Evolutionary conservation across 2,113 vertebrate genomes (phyloP).

Genomic region (Colossoma macropomum): DNA sequence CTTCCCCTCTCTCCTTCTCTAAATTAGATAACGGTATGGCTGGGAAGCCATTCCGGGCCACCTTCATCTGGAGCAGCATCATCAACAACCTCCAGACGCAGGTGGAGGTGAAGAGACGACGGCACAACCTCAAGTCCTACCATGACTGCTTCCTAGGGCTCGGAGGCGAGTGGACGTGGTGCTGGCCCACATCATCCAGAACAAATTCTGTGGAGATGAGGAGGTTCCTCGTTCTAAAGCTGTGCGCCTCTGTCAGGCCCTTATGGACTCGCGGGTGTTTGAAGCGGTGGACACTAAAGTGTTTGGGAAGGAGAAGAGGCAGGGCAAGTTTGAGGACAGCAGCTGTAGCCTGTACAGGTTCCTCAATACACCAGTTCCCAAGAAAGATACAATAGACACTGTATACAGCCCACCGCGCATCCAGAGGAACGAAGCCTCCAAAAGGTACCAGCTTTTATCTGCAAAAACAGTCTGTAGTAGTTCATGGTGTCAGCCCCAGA

Average conservation of each 20-base stretch:
- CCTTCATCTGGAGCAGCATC: conserved; percentile 93
- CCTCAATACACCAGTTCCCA: conserved; percentile 69
- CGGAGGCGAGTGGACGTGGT: conserved; percentile 92
- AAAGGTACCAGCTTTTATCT: conserved; percentile 64
- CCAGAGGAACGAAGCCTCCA: conserved; percentile 56
- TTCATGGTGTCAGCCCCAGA: no score
- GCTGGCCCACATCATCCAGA: conserved; percentile 89
- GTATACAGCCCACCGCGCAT: conserved; percentile 74
- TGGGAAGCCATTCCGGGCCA: conserved; percentile 93
- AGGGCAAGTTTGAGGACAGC: conserved; percentile 88
- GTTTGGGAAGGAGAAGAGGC: conserved; percentile 91
- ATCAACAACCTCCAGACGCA: conserved; percentile 87
- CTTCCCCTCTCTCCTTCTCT: not conserved
- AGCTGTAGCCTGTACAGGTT: conserved; percentile 94
- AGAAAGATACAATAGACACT: conserved; percentile 70
- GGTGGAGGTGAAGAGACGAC: conserved; percentile 91
- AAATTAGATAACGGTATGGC: conserved; percentile 83
- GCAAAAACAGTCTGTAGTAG: no score
- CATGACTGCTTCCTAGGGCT: conserved; percentile 93
- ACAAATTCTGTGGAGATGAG: conserved; percentile 88
- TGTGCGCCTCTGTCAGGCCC: conserved; percentile 90
- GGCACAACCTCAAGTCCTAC: conserved; percentile 90
- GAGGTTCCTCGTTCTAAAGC: conserved; percentile 93
- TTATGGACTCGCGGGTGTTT: conserved; percentile 96
- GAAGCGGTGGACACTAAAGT: conserved; percentile 88